Evolutionary conservation across 2,113 vertebrate species (phyloP).

Genomic region (Ia io): DNA sequence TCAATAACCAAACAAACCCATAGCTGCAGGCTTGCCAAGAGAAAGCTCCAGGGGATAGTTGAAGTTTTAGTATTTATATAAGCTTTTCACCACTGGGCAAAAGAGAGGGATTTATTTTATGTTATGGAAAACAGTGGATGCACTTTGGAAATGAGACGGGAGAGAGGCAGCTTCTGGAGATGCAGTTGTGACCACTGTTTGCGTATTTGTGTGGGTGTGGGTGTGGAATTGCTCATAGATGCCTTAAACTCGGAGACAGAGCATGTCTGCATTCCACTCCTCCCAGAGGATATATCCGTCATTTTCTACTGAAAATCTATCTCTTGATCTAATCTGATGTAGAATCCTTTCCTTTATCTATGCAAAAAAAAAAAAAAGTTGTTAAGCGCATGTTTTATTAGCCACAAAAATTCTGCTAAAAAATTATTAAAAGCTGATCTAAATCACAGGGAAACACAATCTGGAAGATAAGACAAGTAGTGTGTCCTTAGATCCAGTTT

Average conservation of each 20-base stretch:
- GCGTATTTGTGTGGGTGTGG: constrained; percentile 32
- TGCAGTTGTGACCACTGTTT: constrained; percentile 63
- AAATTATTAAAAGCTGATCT: background rate
- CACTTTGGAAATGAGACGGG: constrained; percentile 34
- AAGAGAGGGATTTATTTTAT: constrained; percentile 34
- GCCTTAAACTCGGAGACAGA: constrained; percentile 56
- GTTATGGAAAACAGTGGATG: constrained; percentile 66
- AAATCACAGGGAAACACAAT: constrained; percentile 32
- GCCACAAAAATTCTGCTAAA: constrained; percentile 57
- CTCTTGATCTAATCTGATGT: constrained; percentile 73
- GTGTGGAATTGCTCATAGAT: constrained; percentile 51
- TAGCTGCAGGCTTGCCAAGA: constrained; percentile 26
- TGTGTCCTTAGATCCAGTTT: background rate
- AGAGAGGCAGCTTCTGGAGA: background rate
- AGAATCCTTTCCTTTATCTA: constrained; percentile 72
- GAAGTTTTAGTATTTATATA: constrained; percentile 73
- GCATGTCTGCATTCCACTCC: constrained; percentile 60
- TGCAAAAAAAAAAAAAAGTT: background rate
- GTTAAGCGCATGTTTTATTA: constrained; percentile 66
- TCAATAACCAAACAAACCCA: constrained; percentile 59
- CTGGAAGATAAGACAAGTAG: constrained; percentile 20
- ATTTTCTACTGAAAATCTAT: constrained; percentile 72
- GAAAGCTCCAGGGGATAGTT: constrained; percentile 55
- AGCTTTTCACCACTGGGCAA: constrained; percentile 60
- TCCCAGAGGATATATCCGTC: constrained; percentile 54